These are phyloP conservation scores for Tridacna crocea DNA, from an alignment of 2,888 invertebrate species.

Conservation along the genomic window DNA sequence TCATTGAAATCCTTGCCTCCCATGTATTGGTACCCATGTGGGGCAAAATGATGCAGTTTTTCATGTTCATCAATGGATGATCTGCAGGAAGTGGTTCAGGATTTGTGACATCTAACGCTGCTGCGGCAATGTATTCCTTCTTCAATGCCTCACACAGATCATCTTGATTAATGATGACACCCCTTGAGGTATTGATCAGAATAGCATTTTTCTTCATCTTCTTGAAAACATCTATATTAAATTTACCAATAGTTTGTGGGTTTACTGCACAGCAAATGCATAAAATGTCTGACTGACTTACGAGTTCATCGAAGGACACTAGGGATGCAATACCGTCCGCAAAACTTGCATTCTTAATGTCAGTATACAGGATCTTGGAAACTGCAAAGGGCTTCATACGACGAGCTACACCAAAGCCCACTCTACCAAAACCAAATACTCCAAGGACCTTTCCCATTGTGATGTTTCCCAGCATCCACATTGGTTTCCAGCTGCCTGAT, in stretches of 20 bases:
- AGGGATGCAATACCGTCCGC: slow-evolving; percentile 88
- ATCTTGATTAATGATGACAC: slow-evolving; percentile 88
- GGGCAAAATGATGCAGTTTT: slow-evolving; percentile 93
- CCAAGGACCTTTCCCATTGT: slow-evolving; percentile 90
- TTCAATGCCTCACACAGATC: slow-evolving; percentile 91
- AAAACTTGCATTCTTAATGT: slow-evolving; percentile 87
- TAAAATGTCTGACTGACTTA: slow-evolving; percentile 93
- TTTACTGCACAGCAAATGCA: slow-evolving; percentile 92
- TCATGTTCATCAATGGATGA: slow-evolving; percentile 89
- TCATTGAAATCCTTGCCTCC: slow-evolving; percentile 91
- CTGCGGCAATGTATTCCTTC: slow-evolving; percentile 89
- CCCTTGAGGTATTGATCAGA: slow-evolving; percentile 93
- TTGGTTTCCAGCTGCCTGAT: slow-evolving; percentile 94
- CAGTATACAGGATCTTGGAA: slow-evolving; percentile 89
- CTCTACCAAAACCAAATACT: slow-evolving; percentile 84
- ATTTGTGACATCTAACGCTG: slow-evolving; percentile 95
- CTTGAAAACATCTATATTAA: slow-evolving; percentile 90
- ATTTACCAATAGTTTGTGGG: slow-evolving; percentile 91
- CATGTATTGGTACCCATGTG: slow-evolving; percentile 94
- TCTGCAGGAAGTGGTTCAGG: slow-evolving; percentile 94
- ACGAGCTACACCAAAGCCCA: slow-evolving; percentile 89
- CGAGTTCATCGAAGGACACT: slow-evolving; percentile 89
- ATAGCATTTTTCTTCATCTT: slow-evolving; percentile 94
- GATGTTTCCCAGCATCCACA: slow-evolving; percentile 96
- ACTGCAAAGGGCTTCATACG: slow-evolving; percentile 91